Evolutionary conservation across 2,797 vertebrate genomes (phyloP).

Genomic region (Pampus argenteus): DNA sequence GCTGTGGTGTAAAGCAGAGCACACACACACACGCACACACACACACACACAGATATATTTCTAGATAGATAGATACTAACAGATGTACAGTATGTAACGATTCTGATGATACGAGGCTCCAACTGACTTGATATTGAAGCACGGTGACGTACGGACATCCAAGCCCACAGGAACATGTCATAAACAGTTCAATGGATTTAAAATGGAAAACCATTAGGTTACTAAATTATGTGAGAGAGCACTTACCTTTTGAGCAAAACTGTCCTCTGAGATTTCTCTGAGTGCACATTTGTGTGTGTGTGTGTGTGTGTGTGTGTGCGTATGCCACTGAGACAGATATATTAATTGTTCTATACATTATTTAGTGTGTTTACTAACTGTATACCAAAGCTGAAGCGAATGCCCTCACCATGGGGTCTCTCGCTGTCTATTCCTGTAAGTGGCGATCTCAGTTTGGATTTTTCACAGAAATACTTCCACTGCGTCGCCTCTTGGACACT

Average conservation of each 20-base stretch:
- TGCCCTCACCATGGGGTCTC: conserved; percentile 22
- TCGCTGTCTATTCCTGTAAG: conserved; percentile 23
- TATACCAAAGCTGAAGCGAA: conserved; percentile 36
- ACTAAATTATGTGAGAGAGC: not conserved
- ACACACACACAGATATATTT: conserved; percentile 5
- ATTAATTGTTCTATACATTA: conserved; percentile 69
- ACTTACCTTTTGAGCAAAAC: not conserved
- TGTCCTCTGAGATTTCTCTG: not conserved
- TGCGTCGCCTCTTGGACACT: not conserved
- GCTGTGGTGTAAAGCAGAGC: too few species aligned
- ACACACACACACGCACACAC: not conserved
- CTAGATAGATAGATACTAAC: conserved; percentile 25
- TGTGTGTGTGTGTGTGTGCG: conserved; percentile 3
- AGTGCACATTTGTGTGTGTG: conserved; percentile 12
- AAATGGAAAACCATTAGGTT: not conserved
- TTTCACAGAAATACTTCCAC: not conserved
- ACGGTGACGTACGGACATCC: not conserved
- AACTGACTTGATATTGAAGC: conserved; percentile 34
- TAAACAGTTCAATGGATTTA: not conserved
- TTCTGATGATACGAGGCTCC: conserved; percentile 26
- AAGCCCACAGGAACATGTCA: not conserved
- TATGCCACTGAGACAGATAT: conserved; percentile 36
- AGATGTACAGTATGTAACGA: conserved; percentile 34
- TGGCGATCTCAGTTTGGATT: not conserved
- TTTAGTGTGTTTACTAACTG: conserved; percentile 68